These are phyloP conservation scores for Hemistola chrysoprasaria DNA, from an alignment of 2,888 invertebrate species.

Conservation along the genomic window DNA sequence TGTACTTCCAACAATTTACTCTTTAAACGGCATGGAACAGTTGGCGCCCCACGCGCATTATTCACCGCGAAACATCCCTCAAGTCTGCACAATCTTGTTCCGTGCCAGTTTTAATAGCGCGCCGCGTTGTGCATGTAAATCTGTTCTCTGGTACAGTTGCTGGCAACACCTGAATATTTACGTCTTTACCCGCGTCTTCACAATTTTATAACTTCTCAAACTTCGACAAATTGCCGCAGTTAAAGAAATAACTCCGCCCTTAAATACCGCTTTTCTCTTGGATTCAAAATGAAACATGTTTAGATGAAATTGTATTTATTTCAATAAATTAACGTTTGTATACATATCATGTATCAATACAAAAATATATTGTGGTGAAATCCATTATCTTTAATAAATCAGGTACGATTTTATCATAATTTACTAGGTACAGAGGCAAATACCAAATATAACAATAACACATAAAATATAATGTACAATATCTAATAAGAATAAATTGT, in stretches of 20 bases:
- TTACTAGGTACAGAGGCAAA: too few relatives aligned
- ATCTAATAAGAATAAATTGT: too few relatives aligned
- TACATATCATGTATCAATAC: conserved; percentile 18
- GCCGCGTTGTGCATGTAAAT: conserved; percentile 63
- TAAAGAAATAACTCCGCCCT: conserved; percentile 53
- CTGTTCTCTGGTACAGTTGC: conserved; percentile 35
- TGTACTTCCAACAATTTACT: neutral
- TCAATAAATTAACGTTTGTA: conserved; percentile 16
- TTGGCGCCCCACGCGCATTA: conserved; percentile 15
- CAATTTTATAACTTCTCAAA: conserved; percentile 67
- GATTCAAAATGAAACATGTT: conserved; percentile 38
- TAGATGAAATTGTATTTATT: conserved; percentile 26
- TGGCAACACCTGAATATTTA: conserved; percentile 66
- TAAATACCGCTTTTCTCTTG: conserved; percentile 34
- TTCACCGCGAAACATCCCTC: conserved; percentile 32
- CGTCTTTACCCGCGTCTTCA: conserved; percentile 48
- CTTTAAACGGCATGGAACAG: conserved; percentile 1
- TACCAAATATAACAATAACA: too few relatives aligned
- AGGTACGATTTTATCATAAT: neutral
- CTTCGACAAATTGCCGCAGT: conserved; percentile 57
- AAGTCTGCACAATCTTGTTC: conserved; percentile 39
- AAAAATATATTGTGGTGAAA: conserved; percentile 5
- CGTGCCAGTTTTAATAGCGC: conserved; percentile 64
- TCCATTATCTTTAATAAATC: too few relatives aligned
- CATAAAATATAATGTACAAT: too few relatives aligned